Evolutionary conservation across 2,888 invertebrate genomes (phyloP).

Genomic region (Salpingus planirostris): DNA sequence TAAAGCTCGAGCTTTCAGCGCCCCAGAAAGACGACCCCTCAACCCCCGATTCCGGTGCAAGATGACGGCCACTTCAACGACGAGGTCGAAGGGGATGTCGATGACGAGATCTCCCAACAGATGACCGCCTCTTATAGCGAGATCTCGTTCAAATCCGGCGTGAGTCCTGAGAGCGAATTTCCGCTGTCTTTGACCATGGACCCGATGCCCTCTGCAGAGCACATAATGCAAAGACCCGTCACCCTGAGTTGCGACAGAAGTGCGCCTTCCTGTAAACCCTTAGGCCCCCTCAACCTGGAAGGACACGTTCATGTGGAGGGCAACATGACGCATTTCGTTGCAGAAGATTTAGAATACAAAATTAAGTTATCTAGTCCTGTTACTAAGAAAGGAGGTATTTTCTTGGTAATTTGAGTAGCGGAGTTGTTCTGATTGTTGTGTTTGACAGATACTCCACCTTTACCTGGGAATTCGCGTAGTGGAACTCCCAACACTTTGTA

Average conservation of each 20-base stretch:
- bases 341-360: slow-evolving; percentile 83
- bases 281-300: slow-evolving; percentile 59
- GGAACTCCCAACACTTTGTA: slow-evolving; percentile 56
- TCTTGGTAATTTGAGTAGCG: no score
- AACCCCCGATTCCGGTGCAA: slow-evolving; percentile 13
- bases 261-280: slow-evolving; percentile 20
- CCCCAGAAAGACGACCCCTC: slow-evolving; percentile 19
- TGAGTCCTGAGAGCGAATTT: slow-evolving; percentile 41
- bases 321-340: slow-evolving; percentile 89
- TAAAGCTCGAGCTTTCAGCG: slow-evolving; percentile 19
- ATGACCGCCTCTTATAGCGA: slow-evolving; percentile 76
- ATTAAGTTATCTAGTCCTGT: slow-evolving; percentile 73
- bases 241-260: slow-evolving; percentile 34
- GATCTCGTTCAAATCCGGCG: slow-evolving; percentile 64
- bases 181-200: slow-evolving; percentile 33
- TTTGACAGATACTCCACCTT: slow-evolving; percentile 38
- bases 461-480: slow-evolving; percentile 50
- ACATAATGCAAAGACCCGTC: slow-evolving; percentile 35
- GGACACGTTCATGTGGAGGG: slow-evolving; percentile 75
- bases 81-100: slow-evolving; percentile 33
- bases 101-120: slow-evolving; percentile 52
- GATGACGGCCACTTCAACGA: slow-evolving; percentile 14
- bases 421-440: slow-evolving; percentile 2
- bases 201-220: slow-evolving; percentile 32
- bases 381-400: slow-evolving; percentile 51